Evolutionary conservation across 1,140 invertebrate genomes (phyloP).

Genomic region (Rhopalosiphum maidis): DNA sequence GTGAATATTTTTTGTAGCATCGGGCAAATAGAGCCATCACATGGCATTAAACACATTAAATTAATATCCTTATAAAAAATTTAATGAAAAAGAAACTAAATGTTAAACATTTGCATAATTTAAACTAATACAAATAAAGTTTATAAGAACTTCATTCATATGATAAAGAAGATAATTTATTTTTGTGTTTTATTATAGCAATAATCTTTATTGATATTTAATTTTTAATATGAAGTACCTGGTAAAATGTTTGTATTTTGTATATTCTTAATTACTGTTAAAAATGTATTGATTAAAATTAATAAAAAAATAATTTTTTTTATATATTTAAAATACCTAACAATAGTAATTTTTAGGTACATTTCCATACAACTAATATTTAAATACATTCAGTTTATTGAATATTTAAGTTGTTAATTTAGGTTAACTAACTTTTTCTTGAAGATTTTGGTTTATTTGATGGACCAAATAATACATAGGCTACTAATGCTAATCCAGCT

Average conservation of each 20-base stretch:
- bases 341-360: not conserved
- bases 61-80: not conserved
- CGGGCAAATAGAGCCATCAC: too few species aligned
- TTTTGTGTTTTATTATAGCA: not conserved
- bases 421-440: constrained; percentile 45
- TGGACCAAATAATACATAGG: constrained; percentile 81
- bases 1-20: too few species aligned
- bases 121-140: not conserved
- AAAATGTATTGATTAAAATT: not conserved
- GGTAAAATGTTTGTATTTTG: not conserved
- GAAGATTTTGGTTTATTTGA: constrained; percentile 61
- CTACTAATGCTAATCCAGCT: constrained; percentile 74
- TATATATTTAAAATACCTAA: not conserved
- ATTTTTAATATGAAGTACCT: not conserved
- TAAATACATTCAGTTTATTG: not conserved
- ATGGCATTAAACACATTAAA: not conserved
- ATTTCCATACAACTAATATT: not conserved
- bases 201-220: not conserved
- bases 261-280: not conserved
- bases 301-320: not conserved
- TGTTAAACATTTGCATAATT: not conserved
- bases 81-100: not conserved
- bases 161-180: not conserved
- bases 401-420: not conserved
- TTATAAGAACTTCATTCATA: not conserved